These are phyloP conservation scores for Gastrophryne carolinensis DNA, from an alignment of 2,797 vertebrate species.

Conservation along the genomic window DNA sequence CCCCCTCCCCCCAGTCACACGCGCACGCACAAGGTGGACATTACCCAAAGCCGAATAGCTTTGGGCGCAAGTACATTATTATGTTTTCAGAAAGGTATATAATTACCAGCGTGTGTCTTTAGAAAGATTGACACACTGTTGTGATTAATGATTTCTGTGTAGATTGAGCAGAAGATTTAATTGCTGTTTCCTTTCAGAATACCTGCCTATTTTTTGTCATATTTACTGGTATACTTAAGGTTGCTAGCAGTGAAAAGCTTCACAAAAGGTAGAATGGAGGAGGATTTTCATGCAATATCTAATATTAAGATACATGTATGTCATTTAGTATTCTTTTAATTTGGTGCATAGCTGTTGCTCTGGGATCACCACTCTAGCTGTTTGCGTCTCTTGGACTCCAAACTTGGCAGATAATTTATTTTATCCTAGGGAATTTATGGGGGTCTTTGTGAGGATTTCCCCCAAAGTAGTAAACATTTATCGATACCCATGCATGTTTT, in stretches of 20 bases:
- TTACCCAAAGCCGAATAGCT: not conserved
- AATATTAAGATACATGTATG: too few relatives aligned
- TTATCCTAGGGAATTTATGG: too few relatives aligned
- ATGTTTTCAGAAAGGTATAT: not conserved
- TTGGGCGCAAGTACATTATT: not conserved
- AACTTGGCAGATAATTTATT: too few relatives aligned
- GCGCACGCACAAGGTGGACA: not conserved
- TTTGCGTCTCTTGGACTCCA: too few relatives aligned
- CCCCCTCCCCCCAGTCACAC: not conserved
- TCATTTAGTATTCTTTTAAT: too few relatives aligned
- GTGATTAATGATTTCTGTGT: slow-evolving; percentile 5
- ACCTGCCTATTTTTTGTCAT: slow-evolving; percentile 4
- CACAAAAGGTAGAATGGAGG: not conserved
- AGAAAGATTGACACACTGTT: not conserved
- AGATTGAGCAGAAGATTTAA: slow-evolving; percentile 13
- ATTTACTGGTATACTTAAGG: not conserved
- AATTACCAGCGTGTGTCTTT: not conserved
- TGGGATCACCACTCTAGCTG: too few relatives aligned
- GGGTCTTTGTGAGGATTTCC: too few relatives aligned
- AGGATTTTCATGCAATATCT: not conserved
- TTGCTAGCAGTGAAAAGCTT: not conserved
- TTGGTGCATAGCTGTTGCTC: too few relatives aligned
- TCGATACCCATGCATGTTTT: too few relatives aligned
- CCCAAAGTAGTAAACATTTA: too few relatives aligned
- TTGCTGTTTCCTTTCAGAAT: slow-evolving; percentile 1